Evolutionary conservation across 2,113 vertebrate genomes (phyloP), one percentile per base, ranked within the genome.

Genomic region (Carassius auratus): DNA sequence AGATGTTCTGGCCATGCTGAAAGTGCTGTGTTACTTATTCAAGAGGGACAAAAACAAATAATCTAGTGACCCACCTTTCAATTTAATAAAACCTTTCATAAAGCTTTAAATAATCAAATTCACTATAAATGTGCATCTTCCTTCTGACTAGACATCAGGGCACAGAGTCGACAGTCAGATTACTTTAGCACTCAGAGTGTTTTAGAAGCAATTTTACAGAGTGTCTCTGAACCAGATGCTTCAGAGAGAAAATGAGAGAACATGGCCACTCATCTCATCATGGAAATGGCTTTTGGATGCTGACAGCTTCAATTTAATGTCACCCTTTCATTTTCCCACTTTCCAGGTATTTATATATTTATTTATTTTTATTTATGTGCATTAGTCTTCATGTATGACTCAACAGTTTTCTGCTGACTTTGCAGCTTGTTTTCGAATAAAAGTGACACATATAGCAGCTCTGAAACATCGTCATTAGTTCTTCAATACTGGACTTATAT

Each of bases 21-120:
- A 94, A 74, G 88, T 98, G 87, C 94, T 99, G 14, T 96, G 97
- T 36, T 89, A 94, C 80, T 91, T 99, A 61, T 98, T 97, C 84
- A 92, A 88, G 89, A 98, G 92, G 87, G 94, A 98, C 91, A 94
- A 95, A 89, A 68, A 82, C 84, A 93, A 92, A 84, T 94, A 90
- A 74, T 68, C 13, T 50, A 5, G 7, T 23, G 10, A 10, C 1
- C 10, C 78, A 12, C 38, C 8, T 21, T 30, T 48, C 21, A 26
- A 48, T 48, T 48, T 38, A 45, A 15, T 64, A 17, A 19, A 80
- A 45, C n/a, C 61, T 81, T 64, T 15, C 57, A 23, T 8, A 14
- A 33, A 15, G 75, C 30, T 30, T 52, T 52, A 26, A 61, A 21
- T 36, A 14, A 84, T 80, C 15, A 74, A 76, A 80, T 57, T 59